Conservation (phyloP, 2,888 invertebrate species). For the Drosophila cognata region DNA sequence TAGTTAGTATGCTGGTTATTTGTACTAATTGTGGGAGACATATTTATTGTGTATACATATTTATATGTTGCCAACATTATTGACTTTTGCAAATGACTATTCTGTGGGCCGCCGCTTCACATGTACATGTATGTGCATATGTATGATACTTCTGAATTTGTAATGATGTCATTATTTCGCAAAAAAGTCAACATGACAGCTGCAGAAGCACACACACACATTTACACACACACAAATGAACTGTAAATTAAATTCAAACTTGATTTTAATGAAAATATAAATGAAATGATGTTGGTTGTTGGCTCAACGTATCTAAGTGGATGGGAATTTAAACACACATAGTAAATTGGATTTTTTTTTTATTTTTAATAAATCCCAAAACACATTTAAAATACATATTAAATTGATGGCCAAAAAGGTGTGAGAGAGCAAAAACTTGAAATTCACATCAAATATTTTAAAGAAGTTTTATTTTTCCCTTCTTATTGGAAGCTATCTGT, state of each 20-base stretch:
- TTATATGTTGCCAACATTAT: constrained; percentile 29
- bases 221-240: constrained; percentile 15
- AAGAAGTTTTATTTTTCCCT: constrained; percentile 8
- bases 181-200: constrained; percentile 64
- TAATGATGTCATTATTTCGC: constrained; percentile 59
- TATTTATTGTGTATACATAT: constrained; percentile 24
- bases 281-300: constrained; percentile 20
- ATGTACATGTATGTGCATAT: constrained; percentile 30
- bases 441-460: constrained; percentile 28
- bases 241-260: constrained; percentile 57
- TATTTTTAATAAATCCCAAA: constrained; percentile 9
- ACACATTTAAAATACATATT: constrained; percentile 33
- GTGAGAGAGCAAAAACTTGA: constrained; percentile 28
- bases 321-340: constrained; percentile 7
- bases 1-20: constrained; percentile 12
- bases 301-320: constrained; percentile 4
- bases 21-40: constrained; percentile 39
- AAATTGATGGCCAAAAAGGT: constrained; percentile 19
- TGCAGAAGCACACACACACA: constrained; percentile 7
- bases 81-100: constrained; percentile 46
- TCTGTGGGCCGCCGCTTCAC: constrained; percentile 26
- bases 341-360: constrained; percentile 3
- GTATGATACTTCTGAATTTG: constrained; percentile 50
- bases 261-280: constrained; percentile 48
- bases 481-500: constrained; percentile 12